A percentile compares a stretch with the other conserved stretches of the same genome.
Evolutionary conservation across 2,888 invertebrate genomes (phyloP).

Genomic region (Spisula subtruncata): DNA sequence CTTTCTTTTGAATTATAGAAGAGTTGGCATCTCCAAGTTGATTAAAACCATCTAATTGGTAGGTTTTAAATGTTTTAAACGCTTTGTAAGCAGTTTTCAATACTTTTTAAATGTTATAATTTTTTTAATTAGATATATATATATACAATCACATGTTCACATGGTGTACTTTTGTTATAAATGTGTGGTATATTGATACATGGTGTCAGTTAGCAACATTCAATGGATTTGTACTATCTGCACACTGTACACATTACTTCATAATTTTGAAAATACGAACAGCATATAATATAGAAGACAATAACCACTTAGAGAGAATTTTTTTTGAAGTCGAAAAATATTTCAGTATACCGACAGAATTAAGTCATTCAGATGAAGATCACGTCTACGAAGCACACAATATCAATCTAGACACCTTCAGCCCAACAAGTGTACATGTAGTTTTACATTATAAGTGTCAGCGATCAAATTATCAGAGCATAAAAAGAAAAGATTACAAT

Average conservation of each 20-base stretch:
- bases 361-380: too few relatives aligned
- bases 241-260: too few relatives aligned
- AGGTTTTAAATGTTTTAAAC: not conserved
- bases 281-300: too few relatives aligned
- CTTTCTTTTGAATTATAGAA: conserved; percentile 8
- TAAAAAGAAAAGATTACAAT: not conserved
- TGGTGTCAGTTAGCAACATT: not conserved
- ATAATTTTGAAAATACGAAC: too few relatives aligned
- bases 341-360: not conserved
- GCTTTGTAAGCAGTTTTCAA: not conserved
- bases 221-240: too few relatives aligned
- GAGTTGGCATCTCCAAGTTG: not conserved
- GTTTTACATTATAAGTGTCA: not conserved
- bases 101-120: not conserved
- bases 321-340: not conserved
- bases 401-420: not conserved
- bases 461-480: not conserved
- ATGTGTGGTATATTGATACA: conserved; percentile 14
- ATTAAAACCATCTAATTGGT: not conserved
- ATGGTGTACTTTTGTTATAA: not conserved
- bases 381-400: not conserved
- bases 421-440: not conserved
- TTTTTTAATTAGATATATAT: not conserved
- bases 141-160: too few relatives aligned
- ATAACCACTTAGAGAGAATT: too few relatives aligned